These are phyloP conservation scores for Forbesichthys papilliferus DNA, from an alignment of 2,113 vertebrate genomes.

Conservation along the genomic window DNA sequence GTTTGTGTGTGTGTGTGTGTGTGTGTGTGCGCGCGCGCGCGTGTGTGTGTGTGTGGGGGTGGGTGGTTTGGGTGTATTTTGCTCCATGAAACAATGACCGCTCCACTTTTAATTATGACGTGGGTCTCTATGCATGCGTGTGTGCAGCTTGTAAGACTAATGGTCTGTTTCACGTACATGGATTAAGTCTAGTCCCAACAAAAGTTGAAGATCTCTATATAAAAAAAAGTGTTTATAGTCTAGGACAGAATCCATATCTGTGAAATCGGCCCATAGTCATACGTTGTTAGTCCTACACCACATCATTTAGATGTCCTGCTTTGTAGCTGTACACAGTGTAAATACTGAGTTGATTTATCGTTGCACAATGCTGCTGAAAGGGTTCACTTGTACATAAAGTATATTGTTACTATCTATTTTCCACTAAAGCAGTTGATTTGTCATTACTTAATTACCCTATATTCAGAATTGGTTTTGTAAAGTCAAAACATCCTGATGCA, in stretches of 20 bases:
- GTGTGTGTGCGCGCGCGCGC: not conserved
- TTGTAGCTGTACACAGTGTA: conserved; percentile 38
- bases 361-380: conserved; percentile 28
- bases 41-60: not conserved
- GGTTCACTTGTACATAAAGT: not conserved
- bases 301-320: not conserved
- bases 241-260: no score
- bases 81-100: not conserved
- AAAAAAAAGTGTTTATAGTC: no score
- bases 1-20: not conserved
- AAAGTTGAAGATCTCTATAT: no score
- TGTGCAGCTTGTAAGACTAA: conserved; percentile 36
- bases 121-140: conserved; percentile 54
- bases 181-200: no score
- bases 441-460: no score
- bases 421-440: no score
- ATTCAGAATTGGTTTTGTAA: not conserved
- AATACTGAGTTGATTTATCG: conserved; percentile 41
- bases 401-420: no score
- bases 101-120: no score
- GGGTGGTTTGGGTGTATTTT: conserved; percentile 5
- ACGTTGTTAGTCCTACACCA: not conserved
- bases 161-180: no score
- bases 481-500: not conserved
- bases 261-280: not conserved